These are phyloP conservation scores for Drosophila azteca DNA, from an alignment of 1,140 invertebrate species.

Conservation along the genomic window DNA sequence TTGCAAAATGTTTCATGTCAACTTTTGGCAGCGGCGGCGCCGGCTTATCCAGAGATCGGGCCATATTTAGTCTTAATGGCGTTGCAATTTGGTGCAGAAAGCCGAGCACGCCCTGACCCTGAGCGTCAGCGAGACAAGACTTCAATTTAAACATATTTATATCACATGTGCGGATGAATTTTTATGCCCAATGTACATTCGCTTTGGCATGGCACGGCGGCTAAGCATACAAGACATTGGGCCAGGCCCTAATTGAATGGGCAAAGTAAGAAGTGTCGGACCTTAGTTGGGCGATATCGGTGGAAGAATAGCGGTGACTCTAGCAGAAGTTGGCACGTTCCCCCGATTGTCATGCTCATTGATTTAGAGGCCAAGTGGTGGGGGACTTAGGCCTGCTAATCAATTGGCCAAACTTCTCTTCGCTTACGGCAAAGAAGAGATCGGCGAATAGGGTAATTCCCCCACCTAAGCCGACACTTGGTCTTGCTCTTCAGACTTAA, in stretches of 20 bases:
- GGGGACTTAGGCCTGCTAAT: slow-evolving; percentile 50
- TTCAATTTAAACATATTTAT: slow-evolving; percentile 32
- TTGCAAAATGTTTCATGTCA: slow-evolving; percentile 47
- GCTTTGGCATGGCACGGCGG: background rate
- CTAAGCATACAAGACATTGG: slow-evolving; percentile 28
- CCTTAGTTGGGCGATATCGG: slow-evolving; percentile 31
- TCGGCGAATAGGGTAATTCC: slow-evolving; percentile 1
- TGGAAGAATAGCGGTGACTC: slow-evolving; percentile 20
- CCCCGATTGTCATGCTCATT: slow-evolving; percentile 21
- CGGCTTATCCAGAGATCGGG: slow-evolving; percentile 35
- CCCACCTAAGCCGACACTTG: slow-evolving; percentile 2
- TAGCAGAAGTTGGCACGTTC: slow-evolving; percentile 38
- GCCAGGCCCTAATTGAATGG: slow-evolving; percentile 55
- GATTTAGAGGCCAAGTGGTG: slow-evolving; percentile 40
- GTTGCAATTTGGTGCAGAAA: slow-evolving; percentile 58
- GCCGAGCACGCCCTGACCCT: slow-evolving; percentile 34
- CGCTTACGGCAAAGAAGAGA: slow-evolving; percentile 39
- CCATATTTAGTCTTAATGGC: slow-evolving; percentile 51
- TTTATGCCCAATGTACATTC: slow-evolving; percentile 43
- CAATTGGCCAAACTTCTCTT: slow-evolving; percentile 56
- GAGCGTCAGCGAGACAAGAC: slow-evolving; percentile 3
- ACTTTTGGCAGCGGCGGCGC: slow-evolving; percentile 8
- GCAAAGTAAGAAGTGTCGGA: slow-evolving; percentile 32
- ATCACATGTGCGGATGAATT: slow-evolving; percentile 34
- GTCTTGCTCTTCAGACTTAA: slow-evolving; percentile 13